Evolutionary conservation across 2,113 vertebrate genomes (phyloP).

Genomic region (Turdus rufiventris): DNA sequence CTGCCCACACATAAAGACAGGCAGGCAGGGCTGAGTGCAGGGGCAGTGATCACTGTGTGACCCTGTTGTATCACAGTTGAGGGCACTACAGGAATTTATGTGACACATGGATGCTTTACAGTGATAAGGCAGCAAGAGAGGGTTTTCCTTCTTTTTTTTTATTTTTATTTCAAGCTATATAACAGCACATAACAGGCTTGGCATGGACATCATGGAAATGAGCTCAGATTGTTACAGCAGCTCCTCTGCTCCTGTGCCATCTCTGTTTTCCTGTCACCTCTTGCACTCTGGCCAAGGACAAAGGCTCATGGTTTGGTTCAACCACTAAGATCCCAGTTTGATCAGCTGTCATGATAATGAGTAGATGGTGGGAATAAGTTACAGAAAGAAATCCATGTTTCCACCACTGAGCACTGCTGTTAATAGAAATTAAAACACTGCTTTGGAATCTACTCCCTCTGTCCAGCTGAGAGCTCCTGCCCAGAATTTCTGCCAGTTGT

Average conservation of each 20-base stretch:
- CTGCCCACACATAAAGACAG: fast-evolving
- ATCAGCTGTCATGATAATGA: background rate
- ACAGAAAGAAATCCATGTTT: background rate
- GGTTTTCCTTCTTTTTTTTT: background rate
- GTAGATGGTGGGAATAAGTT: background rate
- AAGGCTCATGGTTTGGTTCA: background rate
- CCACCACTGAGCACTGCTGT: background rate
- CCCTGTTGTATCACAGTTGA: background rate
- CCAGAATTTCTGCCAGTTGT: background rate
- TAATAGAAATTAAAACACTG: background rate
- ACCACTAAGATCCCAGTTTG: background rate
- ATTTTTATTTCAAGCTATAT: background rate
- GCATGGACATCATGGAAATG: background rate
- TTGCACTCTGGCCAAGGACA: background rate
- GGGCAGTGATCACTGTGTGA: background rate
- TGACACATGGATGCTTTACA: background rate
- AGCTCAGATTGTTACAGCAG: background rate
- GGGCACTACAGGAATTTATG: background rate
- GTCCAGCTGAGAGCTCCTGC: background rate
- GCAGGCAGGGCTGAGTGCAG: background rate
- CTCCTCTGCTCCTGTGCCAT: background rate
- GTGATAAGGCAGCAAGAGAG: background rate
- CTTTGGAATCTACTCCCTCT: background rate
- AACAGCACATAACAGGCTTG: background rate
- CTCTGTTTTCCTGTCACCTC: background rate